Base-by-base conservation (phyloP, 2,797 vertebrate genomes). In the Acanthurus leucopareius region DNA sequence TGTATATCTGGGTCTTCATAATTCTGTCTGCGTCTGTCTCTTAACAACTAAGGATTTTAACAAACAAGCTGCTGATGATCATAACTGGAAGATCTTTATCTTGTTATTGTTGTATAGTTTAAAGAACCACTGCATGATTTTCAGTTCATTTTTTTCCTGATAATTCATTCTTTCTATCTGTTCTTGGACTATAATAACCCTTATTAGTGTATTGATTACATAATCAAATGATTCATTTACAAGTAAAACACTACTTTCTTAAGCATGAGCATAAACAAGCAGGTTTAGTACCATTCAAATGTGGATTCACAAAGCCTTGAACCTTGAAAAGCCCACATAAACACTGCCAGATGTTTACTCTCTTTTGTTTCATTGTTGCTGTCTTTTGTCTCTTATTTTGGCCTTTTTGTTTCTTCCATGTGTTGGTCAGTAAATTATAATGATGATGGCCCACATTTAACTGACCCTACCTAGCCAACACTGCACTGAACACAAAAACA, bases 1-100 rank as follows among this genome's bases (percentile, higher is more conserved):
- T 87, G 66, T 76, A 16, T 67, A 69, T 84, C 16, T 53, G 35
- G 74, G 60, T 86, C 69, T 80, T 64, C 40, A 48, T 76, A 68
- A 80, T 74, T 75, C 45, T 65, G 52, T 75, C 68, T 71, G 54
- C 17, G 1, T 44, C 32, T 72, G 62, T 73, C 73, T 65, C 42
- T 68, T 86, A 78, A 80, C 61, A 77, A 65, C 42, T 49, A 15
- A 22, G 25, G 25, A 60, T 60, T 45, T 69, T 17, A 28, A 78
- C 7, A 68, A 62, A 73, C 40, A 80, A 74, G 60, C 8, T 20
- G 35, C 15, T 13, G 57, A 16, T 45, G 19, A 73, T 62, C 16
- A 61, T 3, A 9, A 58, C 62, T 42, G 15, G 65, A 25, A 66
- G 1, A 28, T 40, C 3, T 15, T 25, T 14, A 7, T 25, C 35